Evolutionary conservation across 2,888 invertebrate species (phyloP).

Genomic region (Pycnomerus fuliginosus): DNA sequence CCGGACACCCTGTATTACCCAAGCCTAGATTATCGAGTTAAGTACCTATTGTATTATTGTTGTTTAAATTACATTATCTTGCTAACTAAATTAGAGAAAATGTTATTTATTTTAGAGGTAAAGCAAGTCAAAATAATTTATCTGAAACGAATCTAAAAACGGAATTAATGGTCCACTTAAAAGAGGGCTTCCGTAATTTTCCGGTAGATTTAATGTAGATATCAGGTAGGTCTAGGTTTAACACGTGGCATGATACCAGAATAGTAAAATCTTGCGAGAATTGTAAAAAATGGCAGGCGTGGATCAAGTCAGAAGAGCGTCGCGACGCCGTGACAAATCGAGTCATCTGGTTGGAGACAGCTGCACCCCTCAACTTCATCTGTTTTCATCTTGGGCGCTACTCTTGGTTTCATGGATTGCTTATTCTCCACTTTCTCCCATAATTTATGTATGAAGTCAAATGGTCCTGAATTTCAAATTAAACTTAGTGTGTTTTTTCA

Average conservation of each 20-base stretch:
- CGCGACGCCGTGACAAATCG: conserved; percentile 38
- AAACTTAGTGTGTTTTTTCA: conserved; percentile 23
- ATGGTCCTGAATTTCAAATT: conserved; percentile 26
- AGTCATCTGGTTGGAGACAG: conserved; percentile 39
- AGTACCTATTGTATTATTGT: no score
- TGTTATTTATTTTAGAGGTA: no score
- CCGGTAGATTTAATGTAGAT: conserved; percentile 15
- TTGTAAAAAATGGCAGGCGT: conserved; percentile 29
- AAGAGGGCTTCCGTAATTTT: conserved; percentile 15
- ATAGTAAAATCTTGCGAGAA: conserved; percentile 4
- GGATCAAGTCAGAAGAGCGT: conserved; percentile 35
- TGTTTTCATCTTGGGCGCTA: conserved; percentile 35
- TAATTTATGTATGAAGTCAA: conserved; percentile 27
- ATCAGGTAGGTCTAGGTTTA: conserved; percentile 17
- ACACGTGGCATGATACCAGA: conserved; percentile 6
- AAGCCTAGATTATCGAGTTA: no score
- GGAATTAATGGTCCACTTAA: conserved; percentile 19
- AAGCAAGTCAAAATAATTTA: no score
- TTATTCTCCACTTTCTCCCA: conserved; percentile 23
- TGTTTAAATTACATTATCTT: no score
- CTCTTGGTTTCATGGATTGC: conserved; percentile 26
- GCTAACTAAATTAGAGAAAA: no score
- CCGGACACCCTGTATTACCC: no score
- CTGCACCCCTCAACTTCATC: conserved; percentile 38
- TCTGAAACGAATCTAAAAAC: no score